phyloP scores from a whole-genome alignment of 2,888 invertebrate genomes.

The Eilema griseolum region DNA sequence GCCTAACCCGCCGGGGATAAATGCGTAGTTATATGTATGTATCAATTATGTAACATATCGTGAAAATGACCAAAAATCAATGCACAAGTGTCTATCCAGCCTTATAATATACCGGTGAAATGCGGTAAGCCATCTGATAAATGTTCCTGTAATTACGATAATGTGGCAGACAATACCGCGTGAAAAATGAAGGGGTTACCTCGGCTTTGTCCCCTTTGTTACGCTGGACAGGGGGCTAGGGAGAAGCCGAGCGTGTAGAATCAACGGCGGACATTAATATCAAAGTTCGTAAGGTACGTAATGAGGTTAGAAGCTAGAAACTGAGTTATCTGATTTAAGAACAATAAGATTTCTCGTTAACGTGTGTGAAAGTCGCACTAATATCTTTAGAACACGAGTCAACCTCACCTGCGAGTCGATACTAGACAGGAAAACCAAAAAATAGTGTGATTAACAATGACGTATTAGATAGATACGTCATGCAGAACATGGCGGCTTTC shows the following conservation, averaged over 20 bases:
- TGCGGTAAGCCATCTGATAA: conserved; percentile 33
- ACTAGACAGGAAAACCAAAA: neutral
- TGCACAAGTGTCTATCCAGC: neutral
- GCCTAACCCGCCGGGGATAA: no score
- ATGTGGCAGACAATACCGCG: conserved; percentile 45
- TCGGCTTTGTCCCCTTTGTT: conserved; percentile 30
- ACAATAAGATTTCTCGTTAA: neutral
- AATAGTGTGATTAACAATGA: no score
- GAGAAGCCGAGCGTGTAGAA: conserved; percentile 31
- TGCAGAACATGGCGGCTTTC: no score
- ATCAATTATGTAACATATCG: no score
- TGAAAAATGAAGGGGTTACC: conserved; percentile 28
- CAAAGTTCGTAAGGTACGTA: neutral
- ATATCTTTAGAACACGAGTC: neutral
- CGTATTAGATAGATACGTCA: no score
- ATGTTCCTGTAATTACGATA: conserved; percentile 70
- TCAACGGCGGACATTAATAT: neutral
- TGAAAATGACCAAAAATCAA: no score
- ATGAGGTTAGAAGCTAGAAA: neutral
- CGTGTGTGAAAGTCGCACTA: neutral
- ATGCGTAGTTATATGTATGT: no score
- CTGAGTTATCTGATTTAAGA: neutral
- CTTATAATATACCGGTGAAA: neutral
- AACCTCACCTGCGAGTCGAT: neutral
- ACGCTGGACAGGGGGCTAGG: conserved; percentile 34